Percentiles rank a stretch among this genome's conserved stretches.
phyloP scores from a whole-genome alignment of 2,113 vertebrate species.

The Artemisiospiza belli region DNA sequence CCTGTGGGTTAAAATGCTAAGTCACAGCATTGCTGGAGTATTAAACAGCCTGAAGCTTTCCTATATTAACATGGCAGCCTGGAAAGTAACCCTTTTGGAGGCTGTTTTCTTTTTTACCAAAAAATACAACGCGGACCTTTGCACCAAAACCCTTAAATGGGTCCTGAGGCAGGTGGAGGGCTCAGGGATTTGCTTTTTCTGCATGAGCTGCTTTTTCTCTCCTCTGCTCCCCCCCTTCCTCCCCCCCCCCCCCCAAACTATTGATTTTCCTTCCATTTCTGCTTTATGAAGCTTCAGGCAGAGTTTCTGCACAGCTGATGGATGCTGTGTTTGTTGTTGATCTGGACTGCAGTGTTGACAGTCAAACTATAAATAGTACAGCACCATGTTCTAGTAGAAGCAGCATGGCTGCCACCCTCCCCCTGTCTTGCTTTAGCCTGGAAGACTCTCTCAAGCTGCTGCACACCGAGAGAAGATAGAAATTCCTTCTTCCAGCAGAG shows the following conservation, averaged over 20 bases:
- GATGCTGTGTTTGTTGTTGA: neutral
- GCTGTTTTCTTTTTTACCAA: neutral
- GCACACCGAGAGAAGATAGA: neutral
- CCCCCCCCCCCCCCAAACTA: accelerated
- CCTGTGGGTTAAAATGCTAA: neutral
- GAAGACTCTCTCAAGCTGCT: neutral
- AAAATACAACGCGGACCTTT: neutral
- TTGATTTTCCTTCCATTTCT: neutral
- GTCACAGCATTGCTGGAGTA: neutral
- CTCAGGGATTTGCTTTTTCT: neutral
- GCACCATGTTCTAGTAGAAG: neutral
- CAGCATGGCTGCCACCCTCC: neutral
- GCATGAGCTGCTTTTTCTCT: neutral
- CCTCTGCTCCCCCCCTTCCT: no score
- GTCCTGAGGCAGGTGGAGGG: neutral
- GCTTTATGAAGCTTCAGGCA: neutral
- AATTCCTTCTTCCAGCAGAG: neutral
- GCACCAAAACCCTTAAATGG: neutral
- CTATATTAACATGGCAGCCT: neutral
- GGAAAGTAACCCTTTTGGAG: neutral
- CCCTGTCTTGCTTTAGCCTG: neutral
- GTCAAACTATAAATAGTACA: neutral
- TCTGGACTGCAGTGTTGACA: neutral
- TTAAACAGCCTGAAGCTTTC: neutral
- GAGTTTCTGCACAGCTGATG: neutral